phyloP scores from a whole-genome alignment of 2,797 vertebrate species.

The Microchirus variegatus region DNA sequence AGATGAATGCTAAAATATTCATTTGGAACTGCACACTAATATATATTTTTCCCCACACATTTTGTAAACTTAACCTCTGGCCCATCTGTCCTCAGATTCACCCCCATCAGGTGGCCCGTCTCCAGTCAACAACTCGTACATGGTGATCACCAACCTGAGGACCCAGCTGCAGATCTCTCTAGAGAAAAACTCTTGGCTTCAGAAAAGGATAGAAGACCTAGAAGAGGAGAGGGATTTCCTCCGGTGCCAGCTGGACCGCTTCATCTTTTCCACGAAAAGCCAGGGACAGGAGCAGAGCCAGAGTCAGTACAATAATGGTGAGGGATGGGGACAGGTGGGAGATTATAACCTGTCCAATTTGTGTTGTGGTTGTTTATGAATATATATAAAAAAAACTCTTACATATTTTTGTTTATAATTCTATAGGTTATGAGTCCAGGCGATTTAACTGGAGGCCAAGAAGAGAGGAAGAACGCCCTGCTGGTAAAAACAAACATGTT shows the following conservation, averaged over 20 bases:
- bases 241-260: constrained; percentile 90
- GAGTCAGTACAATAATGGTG: constrained; percentile 79
- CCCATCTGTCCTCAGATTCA: constrained; percentile 50
- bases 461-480: constrained; percentile 77
- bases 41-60: background rate
- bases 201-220: constrained; percentile 91
- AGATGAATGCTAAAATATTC: background rate
- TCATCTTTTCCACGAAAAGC: constrained; percentile 88
- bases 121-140: constrained; percentile 79
- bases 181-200: constrained; percentile 92
- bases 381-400: background rate
- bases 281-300: constrained; percentile 69
- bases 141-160: constrained; percentile 86
- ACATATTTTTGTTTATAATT: constrained; percentile 12
- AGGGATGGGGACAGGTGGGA: constrained; percentile 24
- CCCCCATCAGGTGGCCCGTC: constrained; percentile 68
- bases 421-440: constrained; percentile 79
- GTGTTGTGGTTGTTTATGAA: background rate
- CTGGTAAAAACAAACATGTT: constrained; percentile 50
- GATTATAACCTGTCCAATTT: background rate
- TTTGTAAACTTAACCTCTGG: background rate
- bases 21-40: too few relatives aligned
- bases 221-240: constrained; percentile 93
- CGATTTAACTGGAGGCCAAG: constrained; percentile 82
- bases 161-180: constrained; percentile 91